Conservation (phyloP, 2,113 vertebrate genomes). For the Engraulis encrasicolus region DNA sequence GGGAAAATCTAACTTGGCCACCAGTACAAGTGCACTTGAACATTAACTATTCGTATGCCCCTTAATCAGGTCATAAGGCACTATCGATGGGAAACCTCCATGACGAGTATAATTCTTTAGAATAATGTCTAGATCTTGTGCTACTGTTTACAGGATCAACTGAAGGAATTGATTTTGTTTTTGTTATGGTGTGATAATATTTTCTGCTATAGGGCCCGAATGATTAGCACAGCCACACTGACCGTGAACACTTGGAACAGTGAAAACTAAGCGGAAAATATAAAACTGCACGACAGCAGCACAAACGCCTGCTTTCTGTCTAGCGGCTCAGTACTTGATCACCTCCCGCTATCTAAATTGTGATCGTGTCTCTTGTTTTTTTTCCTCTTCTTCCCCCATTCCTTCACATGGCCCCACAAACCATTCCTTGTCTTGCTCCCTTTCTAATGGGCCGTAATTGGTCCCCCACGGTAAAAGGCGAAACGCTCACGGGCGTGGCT, state of each 20-base stretch:
- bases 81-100: not conserved
- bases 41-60: not conserved
- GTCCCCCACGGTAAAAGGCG: constrained; percentile 54
- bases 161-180: no score
- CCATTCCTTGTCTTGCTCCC: constrained; percentile 48
- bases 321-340: not conserved
- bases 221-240: not conserved
- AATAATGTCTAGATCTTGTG: no score
- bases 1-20: constrained; percentile 12
- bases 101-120: not conserved
- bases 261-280: not conserved
- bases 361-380: constrained; percentile 25
- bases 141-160: no score
- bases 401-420: constrained; percentile 28
- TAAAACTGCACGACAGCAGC: not conserved
- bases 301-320: not conserved
- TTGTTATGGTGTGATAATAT: not conserved
- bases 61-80: not conserved
- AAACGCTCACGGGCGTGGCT: constrained; percentile 60
- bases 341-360: constrained; percentile 38
- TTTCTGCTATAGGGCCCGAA: not conserved
- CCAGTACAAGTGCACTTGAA: not conserved
- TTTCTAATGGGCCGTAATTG: constrained; percentile 66
- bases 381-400: not conserved
- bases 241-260: not conserved